Conservation (phyloP, 2,797 vertebrate species). For the Amblyopsis hoosieri region DNA sequence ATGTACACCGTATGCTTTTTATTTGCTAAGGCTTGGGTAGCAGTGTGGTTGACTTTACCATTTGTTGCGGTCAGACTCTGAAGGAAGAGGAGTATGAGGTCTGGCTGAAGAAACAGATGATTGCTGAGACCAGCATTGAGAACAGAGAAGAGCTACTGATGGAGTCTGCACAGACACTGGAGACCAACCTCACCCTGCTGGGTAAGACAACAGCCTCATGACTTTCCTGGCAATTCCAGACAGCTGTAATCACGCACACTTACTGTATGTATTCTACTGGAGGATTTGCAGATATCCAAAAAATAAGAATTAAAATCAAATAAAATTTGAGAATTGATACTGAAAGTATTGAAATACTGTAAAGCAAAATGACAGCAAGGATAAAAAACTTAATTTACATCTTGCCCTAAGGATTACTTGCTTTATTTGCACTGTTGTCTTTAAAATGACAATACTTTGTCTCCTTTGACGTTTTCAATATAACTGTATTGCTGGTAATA, state of each 20-base stretch:
- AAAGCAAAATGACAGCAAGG: too few relatives aligned
- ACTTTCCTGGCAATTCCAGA: neutral
- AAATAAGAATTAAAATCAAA: too few relatives aligned
- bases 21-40: too few relatives aligned
- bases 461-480: too few relatives aligned
- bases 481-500: too few relatives aligned
- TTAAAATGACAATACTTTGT: too few relatives aligned
- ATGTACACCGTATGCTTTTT: too few relatives aligned
- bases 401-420: too few relatives aligned
- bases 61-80: constrained; percentile 68
- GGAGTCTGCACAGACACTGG: constrained; percentile 85
- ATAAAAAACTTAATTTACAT: too few relatives aligned
- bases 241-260: neutral
- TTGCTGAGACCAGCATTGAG: constrained; percentile 93
- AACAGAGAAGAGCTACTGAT: constrained; percentile 87
- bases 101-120: constrained; percentile 85
- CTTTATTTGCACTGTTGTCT: too few relatives aligned
- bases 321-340: too few relatives aligned
- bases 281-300: neutral
- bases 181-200: constrained; percentile 87
- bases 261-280: neutral
- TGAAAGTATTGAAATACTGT: too few relatives aligned
- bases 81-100: constrained; percentile 84
- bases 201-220: constrained; percentile 61
- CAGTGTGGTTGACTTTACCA: neutral